Percentiles rank a stretch among this genome's conserved stretches.
Evolutionary conservation across 1,140 invertebrate species (phyloP).

Genomic region (Probaryconus sp.): DNA sequence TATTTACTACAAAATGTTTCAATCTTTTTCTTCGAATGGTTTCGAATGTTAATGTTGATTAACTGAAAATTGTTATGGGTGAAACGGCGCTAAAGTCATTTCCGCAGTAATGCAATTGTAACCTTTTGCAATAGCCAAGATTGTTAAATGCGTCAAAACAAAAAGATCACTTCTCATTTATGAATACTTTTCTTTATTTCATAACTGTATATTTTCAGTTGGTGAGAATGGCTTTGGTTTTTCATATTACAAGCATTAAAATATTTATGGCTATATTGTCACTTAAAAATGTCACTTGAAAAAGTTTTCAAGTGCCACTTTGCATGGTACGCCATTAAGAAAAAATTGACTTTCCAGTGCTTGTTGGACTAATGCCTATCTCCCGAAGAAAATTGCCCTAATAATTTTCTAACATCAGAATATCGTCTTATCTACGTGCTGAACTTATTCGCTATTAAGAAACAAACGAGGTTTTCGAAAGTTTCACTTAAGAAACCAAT

Average conservation of each 20-base stretch:
- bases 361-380: too few species aligned
- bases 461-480: neutral
- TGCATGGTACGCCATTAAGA: too few species aligned
- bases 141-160: conserved; percentile 1
- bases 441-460: conserved; percentile 20
- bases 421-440: conserved; percentile 21
- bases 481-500: conserved; percentile 1
- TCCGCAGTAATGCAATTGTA: conserved; percentile 13
- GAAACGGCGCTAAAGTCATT: conserved; percentile 12
- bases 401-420: too few species aligned
- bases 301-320: too few species aligned
- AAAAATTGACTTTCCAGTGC: too few species aligned
- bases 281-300: too few species aligned
- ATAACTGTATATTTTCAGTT: conserved; percentile 33
- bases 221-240: too few species aligned
- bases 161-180: conserved; percentile 1
- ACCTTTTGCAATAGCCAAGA: too few species aligned
- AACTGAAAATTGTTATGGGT: conserved; percentile 17
- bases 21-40: conserved; percentile 15
- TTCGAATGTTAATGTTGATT: conserved; percentile 17
- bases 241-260: too few species aligned
- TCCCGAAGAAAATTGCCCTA: too few species aligned
- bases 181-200: conserved; percentile 19
- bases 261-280: too few species aligned
- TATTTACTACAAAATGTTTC: conserved; percentile 21